Percentiles rank a stretch among this genome's conserved stretches.
Conservation (phyloP, 2,888 invertebrate genomes). For the Siphonodentalium dalli region DNA sequence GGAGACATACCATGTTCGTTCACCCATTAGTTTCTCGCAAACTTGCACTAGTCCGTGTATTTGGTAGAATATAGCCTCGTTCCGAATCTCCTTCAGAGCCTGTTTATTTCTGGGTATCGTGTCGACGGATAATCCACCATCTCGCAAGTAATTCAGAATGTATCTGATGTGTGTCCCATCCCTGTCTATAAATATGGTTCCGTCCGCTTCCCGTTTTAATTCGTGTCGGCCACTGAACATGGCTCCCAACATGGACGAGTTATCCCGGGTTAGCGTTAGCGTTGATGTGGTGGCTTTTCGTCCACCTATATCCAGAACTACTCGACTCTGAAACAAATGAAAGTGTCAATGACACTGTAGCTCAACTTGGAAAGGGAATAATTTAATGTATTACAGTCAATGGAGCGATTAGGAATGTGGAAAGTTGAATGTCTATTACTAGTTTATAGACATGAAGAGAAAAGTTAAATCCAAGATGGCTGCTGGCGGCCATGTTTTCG, state of each 20-base stretch:
- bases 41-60: conserved; percentile 53
- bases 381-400: too few relatives aligned
- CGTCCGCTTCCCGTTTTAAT: conserved; percentile 47
- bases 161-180: conserved; percentile 60
- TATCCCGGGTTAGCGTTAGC: conserved; percentile 52
- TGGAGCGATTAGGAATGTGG: too few relatives aligned
- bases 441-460: too few relatives aligned
- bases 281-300: conserved; percentile 53
- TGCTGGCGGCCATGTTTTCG: too few relatives aligned
- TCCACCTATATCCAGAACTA: conserved; percentile 58
- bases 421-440: too few relatives aligned
- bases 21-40: conserved; percentile 49
- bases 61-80: conserved; percentile 57
- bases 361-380: too few relatives aligned
- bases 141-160: conserved; percentile 59
- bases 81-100: conserved; percentile 48
- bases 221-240: conserved; percentile 59
- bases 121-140: conserved; percentile 50
- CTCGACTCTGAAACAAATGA: conserved; percentile 53
- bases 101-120: conserved; percentile 52
- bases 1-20: too few relatives aligned
- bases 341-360: too few relatives aligned
- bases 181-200: conserved; percentile 55
- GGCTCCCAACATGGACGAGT: conserved; percentile 58
- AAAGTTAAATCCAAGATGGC: too few relatives aligned